These are phyloP conservation scores for Noctua fimbriata DNA, from an alignment of 2,888 invertebrate genomes.

Conservation along the genomic window DNA sequence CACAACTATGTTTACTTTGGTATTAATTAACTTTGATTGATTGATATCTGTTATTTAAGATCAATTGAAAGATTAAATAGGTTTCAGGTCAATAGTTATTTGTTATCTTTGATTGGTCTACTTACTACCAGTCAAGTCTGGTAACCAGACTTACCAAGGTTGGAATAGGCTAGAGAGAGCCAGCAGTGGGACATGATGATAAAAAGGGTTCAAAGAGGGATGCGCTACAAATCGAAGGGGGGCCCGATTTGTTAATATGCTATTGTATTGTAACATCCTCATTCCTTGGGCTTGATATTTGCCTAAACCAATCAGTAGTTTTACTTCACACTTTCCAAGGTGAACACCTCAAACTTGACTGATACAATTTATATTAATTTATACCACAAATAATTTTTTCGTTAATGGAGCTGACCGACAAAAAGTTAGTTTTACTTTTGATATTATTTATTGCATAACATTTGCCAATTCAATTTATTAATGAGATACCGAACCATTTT, in stretches of 20 bases:
- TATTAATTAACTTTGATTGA: conserved; percentile 28
- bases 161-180: not conserved
- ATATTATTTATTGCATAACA: conserved; percentile 27
- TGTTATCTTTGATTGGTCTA: not conserved
- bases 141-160: not conserved
- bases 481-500: not conserved
- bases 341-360: not conserved
- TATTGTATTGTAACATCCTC: not conserved
- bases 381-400: not conserved
- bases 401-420: conserved; percentile 7
- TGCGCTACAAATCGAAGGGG: no score
- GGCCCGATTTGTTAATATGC: not conserved
- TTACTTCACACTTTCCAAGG: not conserved
- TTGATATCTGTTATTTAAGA: conserved; percentile 23
- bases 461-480: not conserved
- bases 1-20: conserved; percentile 21
- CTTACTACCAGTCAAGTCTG: not conserved
- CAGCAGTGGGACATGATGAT: not conserved
- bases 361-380: not conserved
- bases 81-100: not conserved
- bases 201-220: not conserved
- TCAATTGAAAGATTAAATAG: not conserved
- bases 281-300: not conserved
- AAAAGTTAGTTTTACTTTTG: conserved; percentile 9
- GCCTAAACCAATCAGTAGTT: conserved; percentile 4